Percentiles rank a stretch among this genome's conserved stretches.
Conservation (phyloP, 37 sponge, comb jelly and placozoan species). For the Mnemiopsis leidyi region DNA sequence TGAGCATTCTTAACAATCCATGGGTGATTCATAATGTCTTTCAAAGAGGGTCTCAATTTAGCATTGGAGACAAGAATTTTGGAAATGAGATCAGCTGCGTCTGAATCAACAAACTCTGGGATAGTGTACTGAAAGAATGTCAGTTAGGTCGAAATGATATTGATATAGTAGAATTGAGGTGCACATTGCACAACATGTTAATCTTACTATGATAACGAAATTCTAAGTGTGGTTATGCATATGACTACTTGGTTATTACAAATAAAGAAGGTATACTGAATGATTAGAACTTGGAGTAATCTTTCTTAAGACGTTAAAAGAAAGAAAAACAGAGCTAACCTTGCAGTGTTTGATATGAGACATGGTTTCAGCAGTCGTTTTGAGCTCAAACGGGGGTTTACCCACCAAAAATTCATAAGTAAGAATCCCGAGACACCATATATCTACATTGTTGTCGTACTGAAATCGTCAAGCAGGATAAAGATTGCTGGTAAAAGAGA, state of each 20-base stretch:
- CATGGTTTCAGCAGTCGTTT: constrained; percentile 10
- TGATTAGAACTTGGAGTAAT: no score
- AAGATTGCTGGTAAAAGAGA: background rate
- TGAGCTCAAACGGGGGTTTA: constrained; percentile 45
- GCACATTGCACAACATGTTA: no score
- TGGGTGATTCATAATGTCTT: constrained; percentile 6
- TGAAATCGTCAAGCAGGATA: no score
- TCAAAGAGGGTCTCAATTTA: background rate
- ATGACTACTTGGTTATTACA: no score
- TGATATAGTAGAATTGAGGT: no score
- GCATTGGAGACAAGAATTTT: constrained; percentile 33
- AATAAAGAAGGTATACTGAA: no score
- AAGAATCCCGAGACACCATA: constrained; percentile 59
- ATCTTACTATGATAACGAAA: no score
- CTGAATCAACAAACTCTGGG: background rate
- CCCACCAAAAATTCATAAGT: constrained; percentile 45
- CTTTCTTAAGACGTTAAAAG: no score
- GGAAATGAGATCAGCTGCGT: constrained; percentile 29
- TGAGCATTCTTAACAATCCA: constrained; percentile 59
- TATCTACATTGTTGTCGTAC: constrained; percentile 38
- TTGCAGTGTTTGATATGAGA: background rate
- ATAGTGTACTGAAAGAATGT: constrained; percentile 4
- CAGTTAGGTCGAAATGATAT: no score
- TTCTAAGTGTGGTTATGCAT: no score
- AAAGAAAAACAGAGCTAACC: no score